Base-by-base conservation (phyloP, 35 echinoderm and acorn worm species). In the Ophioderma brevispina region DNA sequence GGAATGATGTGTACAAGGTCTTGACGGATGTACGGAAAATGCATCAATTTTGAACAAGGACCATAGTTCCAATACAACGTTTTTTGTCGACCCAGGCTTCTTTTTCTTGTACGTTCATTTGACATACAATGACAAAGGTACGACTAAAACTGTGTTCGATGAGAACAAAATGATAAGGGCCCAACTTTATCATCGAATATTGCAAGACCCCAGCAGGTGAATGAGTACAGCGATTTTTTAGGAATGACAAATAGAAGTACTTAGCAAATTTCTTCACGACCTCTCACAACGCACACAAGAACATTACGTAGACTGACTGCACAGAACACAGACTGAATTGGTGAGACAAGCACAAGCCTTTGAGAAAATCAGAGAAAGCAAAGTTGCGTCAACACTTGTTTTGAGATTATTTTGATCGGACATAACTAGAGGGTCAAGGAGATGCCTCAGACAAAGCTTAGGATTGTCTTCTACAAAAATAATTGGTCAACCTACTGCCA, bases 21-120 rank as follows among this genome's bases (percentile, higher is more conserved):
- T 88, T 6, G 55, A 36, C 21, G 4, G 90, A 5, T 81, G 81
- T 89, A 19, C n/a, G 5, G 55, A 79, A 23, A 23, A 33, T 25
- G 46, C 11, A 89, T 81, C 33, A 40, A 31, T 30, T n/a, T 81
- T 31, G 87, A 78, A 31, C 46, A 78, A 21, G 56, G 77, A 14
- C 78, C n/a, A n/a, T n/a, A 87, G 77, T 77, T 94, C 64, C 38
- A 81, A 87, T 37, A 34, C 75, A 87, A 33, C 56, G 80, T n/a
- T n/a, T n/a, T n/a, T n/a, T n/a, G n/a, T n/a, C 63, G 41, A 87
- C 15, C 55, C 49, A 86, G 81, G 85, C 35, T 8, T n/a, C n/a
- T n/a, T n/a, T n/a, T n/a, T n/a, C n/a, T n/a, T n/a, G n/a, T n/a
- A n/a, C 36, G 0, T 90, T 84, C 59, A 83, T 92, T 1, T 76